Conservation (phyloP, 2,797 vertebrate species). For the Siniperca scherzeri region DNA sequence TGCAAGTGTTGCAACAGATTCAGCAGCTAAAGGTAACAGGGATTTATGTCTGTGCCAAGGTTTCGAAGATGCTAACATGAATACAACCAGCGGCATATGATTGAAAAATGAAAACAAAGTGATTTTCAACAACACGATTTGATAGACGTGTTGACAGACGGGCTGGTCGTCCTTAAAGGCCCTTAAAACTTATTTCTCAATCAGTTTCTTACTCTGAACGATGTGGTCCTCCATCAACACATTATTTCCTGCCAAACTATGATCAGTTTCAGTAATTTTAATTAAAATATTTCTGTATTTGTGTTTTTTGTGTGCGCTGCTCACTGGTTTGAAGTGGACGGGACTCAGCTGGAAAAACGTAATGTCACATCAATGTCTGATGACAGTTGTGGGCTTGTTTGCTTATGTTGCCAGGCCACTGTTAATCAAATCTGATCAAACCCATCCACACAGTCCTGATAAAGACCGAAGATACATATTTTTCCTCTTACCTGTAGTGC, state of each 20-base stretch:
- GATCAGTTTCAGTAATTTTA: background rate
- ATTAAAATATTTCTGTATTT: background rate
- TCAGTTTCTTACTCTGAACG: background rate
- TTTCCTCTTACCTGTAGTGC: too few species aligned
- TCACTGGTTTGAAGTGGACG: background rate
- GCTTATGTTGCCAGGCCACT: background rate
- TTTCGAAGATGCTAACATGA: background rate
- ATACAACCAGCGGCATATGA: background rate
- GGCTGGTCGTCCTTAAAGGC: background rate
- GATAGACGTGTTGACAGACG: background rate
- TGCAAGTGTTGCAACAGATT: constrained; percentile 37
- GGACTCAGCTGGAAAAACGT: background rate
- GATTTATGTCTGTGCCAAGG: background rate
- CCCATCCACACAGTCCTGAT: background rate
- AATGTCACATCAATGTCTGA: background rate
- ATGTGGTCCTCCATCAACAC: background rate
- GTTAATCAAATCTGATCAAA: background rate
- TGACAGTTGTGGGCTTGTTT: background rate
- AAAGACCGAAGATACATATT: background rate
- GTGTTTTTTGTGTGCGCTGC: too few species aligned
- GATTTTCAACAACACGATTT: background rate
- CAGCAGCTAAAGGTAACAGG: constrained; percentile 20
- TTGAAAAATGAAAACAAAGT: background rate
- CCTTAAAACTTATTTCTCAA: background rate
- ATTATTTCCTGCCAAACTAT: background rate